Evolutionary conservation across 2,113 vertebrate genomes (phyloP).

Genomic region (Deroptyus accipitrinus): DNA sequence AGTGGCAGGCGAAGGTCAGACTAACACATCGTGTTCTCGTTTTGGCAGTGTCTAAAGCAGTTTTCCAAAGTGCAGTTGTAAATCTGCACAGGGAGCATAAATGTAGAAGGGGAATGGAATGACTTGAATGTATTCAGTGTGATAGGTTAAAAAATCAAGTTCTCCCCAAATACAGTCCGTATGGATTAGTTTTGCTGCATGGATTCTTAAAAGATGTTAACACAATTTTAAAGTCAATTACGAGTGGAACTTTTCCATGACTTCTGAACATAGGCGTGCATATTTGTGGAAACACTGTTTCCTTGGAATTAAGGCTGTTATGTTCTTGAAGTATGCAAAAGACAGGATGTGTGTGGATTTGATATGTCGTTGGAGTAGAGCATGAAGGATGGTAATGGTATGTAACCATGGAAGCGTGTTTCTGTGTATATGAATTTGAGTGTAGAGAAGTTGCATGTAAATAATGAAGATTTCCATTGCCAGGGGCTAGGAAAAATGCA

Average conservation of each 20-base stretch:
- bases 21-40: not conserved
- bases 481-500: not conserved
- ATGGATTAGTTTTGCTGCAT: not conserved
- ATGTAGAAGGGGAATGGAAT: not conserved
- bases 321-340: not conserved
- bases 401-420: not conserved
- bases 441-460: not conserved
- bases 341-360: not conserved
- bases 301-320: not conserved
- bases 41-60: not conserved
- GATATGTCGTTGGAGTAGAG: not conserved
- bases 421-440: not conserved
- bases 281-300: not conserved
- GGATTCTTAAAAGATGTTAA: not conserved
- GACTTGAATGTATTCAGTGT: not conserved
- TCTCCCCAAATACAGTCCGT: accelerated
- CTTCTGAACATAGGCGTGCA: not conserved
- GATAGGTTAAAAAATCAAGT: not conserved
- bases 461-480: not conserved
- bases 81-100: not conserved
- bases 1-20: slow-evolving; percentile 89
- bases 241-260: not conserved
- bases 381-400: accelerated
- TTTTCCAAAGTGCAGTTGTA: not conserved
- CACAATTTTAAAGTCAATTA: too few species aligned